Base-by-base conservation (phyloP, 1,140 invertebrate genomes). In the Steinernema khuongi region DNA sequence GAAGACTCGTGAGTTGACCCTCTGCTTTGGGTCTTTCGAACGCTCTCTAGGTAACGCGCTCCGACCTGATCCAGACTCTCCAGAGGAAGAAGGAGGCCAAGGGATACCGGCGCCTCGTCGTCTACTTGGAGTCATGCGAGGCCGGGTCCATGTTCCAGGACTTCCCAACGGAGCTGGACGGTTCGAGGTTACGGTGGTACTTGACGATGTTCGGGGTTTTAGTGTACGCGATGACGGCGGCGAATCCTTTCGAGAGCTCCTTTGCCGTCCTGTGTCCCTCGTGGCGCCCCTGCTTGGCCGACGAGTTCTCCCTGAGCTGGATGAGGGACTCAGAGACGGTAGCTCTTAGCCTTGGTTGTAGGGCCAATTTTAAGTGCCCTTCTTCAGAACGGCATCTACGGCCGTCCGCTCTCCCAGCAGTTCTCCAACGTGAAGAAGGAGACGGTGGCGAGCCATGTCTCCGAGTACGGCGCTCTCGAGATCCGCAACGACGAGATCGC, bases 61-160 rank as follows among this genome's bases (percentile, higher is more conserved):
- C 68, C 30, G 79, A 85, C 29, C 77, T 88, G 28, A 87, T 82
- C 26, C 76, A 83, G 29, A 85, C 86, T 14, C 72, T 90, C 1
- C 80, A 85, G 68, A 77, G 82, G 30, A 89, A 89, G 88, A 74
- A 87, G 73, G 43, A 80, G 19, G 77, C 86, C 2, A 85, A 87
- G n/a, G 85, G 82, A 74, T 89, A 81, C 81, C 69, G 26, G 33
- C 17, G 67, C 36, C 22, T 78, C 28, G 87, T 90, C 17, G 81
- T 90, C 44, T 90, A 90, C 82, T 81, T 90, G 67, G 90, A 90
- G 82, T 88, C 90, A n/a, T 90, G 89, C 84, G 88, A 90, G 81
- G 89, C 89, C 33, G 90, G 90, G 2, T 90, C 89, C 0, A 90
- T 90, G 88, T 90, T 90, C 83, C 81, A 88, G 44, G 84, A 87